Evolutionary conservation across 2,797 vertebrate genomes (phyloP).

Genomic region (Diplodus sargus): DNA sequence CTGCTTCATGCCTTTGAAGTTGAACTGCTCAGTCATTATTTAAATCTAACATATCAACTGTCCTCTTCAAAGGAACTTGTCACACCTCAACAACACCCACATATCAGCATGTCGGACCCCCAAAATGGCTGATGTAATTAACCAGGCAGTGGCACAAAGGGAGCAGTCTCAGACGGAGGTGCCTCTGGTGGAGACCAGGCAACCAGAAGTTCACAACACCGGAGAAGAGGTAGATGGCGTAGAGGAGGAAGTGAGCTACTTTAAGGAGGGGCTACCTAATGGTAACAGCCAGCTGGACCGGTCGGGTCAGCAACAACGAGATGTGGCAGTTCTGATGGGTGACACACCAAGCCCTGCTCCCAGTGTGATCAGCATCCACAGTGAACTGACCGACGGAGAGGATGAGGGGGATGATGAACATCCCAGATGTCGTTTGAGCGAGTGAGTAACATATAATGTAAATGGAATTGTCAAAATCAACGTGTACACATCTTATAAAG

Average conservation of each 20-base stretch:
- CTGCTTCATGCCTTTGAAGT: not conserved
- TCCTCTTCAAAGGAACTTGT: constrained; percentile 83
- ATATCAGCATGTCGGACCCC: constrained; percentile 88
- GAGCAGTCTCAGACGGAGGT: constrained; percentile 76
- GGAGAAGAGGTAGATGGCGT: constrained; percentile 72
- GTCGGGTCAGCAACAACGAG: constrained; percentile 86
- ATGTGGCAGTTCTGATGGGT: constrained; percentile 88
- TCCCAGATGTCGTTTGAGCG: constrained; percentile 83
- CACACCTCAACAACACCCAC: constrained; percentile 88
- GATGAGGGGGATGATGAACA: constrained; percentile 77
- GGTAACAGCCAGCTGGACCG: constrained; percentile 72
- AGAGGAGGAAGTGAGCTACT: constrained; percentile 81
- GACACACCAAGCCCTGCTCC: constrained; percentile 91
- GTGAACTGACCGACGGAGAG: constrained; percentile 91
- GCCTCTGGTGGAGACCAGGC: constrained; percentile 83
- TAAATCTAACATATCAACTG: constrained; percentile 2
- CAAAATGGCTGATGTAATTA: constrained; percentile 86
- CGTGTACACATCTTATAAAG: not conserved
- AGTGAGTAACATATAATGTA: constrained; percentile 81
- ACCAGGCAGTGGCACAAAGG: constrained; percentile 81
- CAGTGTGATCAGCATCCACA: constrained; percentile 96
- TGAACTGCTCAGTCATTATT: not conserved
- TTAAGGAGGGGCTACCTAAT: constrained; percentile 78
- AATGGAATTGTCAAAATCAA: not conserved
- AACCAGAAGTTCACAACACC: constrained; percentile 63